Percentiles rank a stretch among this genome's conserved stretches.
These are phyloP conservation scores for Coregonus ussuriensis DNA, from an alignment of 2,797 vertebrate genomes.

Conservation along the genomic window DNA sequence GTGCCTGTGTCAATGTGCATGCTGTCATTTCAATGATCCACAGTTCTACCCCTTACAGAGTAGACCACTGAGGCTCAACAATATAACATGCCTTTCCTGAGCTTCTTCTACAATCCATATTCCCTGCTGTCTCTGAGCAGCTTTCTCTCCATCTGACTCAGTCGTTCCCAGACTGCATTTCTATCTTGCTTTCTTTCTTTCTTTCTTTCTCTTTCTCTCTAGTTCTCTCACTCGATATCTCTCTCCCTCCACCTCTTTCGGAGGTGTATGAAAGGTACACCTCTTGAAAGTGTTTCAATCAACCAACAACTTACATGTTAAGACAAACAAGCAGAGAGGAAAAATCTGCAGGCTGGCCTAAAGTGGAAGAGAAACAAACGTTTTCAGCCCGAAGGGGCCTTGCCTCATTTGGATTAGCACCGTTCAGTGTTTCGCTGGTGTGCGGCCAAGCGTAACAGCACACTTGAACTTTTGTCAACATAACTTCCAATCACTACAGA, in stretches of 20 bases:
- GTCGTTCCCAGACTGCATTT: not conserved
- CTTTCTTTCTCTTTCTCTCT: not conserved
- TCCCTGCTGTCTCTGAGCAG: constrained; percentile 19
- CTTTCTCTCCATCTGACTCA: not conserved
- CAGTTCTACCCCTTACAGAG: constrained; percentile 25
- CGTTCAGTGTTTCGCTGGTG: constrained; percentile 35
- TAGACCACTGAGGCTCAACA: constrained; percentile 11
- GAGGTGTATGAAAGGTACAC: constrained; percentile 26
- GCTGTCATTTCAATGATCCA: constrained; percentile 17
- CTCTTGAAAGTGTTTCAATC: constrained; percentile 40
- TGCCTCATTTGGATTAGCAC: constrained; percentile 48
- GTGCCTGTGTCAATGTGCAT: constrained; percentile 32
- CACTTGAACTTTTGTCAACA: constrained; percentile 23
- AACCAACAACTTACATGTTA: constrained; percentile 42
- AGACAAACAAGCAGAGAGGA: constrained; percentile 48
- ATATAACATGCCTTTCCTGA: constrained; percentile 13
- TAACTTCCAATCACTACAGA: constrained; percentile 29
- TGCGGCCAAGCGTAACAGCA: constrained; percentile 44
- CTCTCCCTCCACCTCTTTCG: constrained; percentile 11
- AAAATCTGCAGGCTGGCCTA: not conserved
- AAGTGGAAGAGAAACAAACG: constrained; percentile 9
- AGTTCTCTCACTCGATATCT: not conserved
- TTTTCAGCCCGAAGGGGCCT: constrained; percentile 25
- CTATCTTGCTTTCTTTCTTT: not conserved
- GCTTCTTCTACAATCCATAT: constrained; percentile 16